These are phyloP conservation scores for Brenthis hecate DNA, from an alignment of 2,888 invertebrate genomes.

Conservation along the genomic window DNA sequence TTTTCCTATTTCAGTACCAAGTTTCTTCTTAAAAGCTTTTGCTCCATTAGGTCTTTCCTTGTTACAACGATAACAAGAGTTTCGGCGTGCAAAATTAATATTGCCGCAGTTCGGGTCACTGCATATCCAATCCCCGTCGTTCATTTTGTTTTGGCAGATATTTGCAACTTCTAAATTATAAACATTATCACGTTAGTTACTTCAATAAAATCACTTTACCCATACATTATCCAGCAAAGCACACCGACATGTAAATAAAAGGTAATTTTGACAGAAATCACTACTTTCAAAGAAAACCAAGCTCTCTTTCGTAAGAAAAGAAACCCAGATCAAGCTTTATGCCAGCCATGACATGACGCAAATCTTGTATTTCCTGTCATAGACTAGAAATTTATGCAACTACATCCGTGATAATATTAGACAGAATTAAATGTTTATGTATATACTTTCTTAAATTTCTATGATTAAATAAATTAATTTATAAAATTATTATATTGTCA, in stretches of 20 bases:
- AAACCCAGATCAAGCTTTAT: constrained; percentile 68
- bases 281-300: constrained; percentile 74
- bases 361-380: constrained; percentile 31
- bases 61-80: constrained; percentile 95
- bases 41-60: constrained; percentile 82
- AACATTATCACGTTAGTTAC: constrained; percentile 38
- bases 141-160: constrained; percentile 66
- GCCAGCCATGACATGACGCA: constrained; percentile 60
- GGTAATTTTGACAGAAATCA: constrained; percentile 59
- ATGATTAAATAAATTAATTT: too few species aligned
- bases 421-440: too few species aligned
- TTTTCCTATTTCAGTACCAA: constrained; percentile 98
- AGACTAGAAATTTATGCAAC: constrained; percentile 19
- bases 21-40: constrained; percentile 86
- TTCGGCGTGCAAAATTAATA: constrained; percentile 95
- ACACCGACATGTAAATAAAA: constrained; percentile 65
- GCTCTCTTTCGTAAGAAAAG: constrained; percentile 77
- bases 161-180: constrained; percentile 32
- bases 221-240: constrained; percentile 40
- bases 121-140: constrained; percentile 86
- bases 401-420: constrained; percentile 26
- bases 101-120: constrained; percentile 91
- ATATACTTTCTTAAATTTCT: too few species aligned
- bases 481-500: too few species aligned
- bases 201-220: constrained; percentile 29